These are phyloP conservation scores for Ceratotherium simum DNA, from an alignment of 2,113 vertebrate species.

Conservation along the genomic window DNA sequence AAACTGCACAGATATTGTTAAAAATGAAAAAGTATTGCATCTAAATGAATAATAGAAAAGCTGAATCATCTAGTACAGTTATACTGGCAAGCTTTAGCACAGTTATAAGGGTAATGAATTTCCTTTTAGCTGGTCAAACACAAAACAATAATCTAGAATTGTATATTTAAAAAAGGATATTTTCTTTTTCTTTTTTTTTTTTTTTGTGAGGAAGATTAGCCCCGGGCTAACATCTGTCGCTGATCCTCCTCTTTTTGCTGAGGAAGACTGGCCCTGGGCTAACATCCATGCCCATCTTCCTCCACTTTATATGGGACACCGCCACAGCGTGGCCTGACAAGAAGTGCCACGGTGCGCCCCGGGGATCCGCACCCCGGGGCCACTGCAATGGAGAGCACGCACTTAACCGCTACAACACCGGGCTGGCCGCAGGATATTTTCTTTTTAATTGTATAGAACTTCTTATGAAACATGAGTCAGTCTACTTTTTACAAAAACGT, in stretches of 20 bases:
- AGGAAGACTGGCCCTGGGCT: too few relatives aligned
- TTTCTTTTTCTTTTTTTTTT: not conserved
- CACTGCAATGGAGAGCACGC: too few relatives aligned
- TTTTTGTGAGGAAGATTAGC: too few relatives aligned
- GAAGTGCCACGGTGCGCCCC: too few relatives aligned
- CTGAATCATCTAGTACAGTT: not conserved
- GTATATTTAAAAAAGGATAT: not conserved
- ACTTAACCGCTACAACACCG: too few relatives aligned
- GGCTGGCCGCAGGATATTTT: too few relatives aligned
- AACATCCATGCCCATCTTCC: too few relatives aligned
- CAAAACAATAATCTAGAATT: conserved; percentile 34
- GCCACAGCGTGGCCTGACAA: too few relatives aligned
- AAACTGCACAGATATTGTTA: conserved; percentile 44
- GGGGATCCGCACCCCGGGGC: too few relatives aligned
- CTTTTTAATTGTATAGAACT: conserved; percentile 28
- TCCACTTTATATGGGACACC: too few relatives aligned
- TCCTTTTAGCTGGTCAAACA: conserved; percentile 28
- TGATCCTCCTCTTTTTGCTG: too few relatives aligned
- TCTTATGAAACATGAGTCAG: conserved; percentile 32
- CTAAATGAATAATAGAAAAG: not conserved
- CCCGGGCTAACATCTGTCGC: too few relatives aligned
- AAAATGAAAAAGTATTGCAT: conserved; percentile 53
- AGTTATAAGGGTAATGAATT: conserved; percentile 26
- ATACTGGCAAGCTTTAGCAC: not conserved
- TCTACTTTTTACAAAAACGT: not conserved